Evolutionary conservation across 2,113 vertebrate species (phyloP).

Genomic region (Chaetura pelagica): DNA sequence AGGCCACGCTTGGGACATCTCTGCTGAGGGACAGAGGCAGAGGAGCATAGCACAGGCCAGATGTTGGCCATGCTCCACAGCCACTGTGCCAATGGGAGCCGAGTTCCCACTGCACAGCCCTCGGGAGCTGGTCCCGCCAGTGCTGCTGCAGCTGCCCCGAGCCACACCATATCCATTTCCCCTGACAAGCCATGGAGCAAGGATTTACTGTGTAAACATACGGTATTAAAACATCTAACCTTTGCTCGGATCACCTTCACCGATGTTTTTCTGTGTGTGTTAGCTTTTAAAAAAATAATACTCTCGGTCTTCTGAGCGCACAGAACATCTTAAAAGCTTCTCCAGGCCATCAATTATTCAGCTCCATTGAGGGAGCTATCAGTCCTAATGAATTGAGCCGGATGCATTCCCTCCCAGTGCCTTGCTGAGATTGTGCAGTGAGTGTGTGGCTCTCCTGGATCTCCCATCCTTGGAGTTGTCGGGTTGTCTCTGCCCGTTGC

Average conservation of each 20-base stretch:
- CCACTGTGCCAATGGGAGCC: background rate
- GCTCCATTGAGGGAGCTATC: conserved; percentile 80
- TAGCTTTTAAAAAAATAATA: conserved; percentile 77
- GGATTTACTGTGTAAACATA: conserved; percentile 76
- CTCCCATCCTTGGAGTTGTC: conserved; percentile 9
- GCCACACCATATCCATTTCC: conserved; percentile 67
- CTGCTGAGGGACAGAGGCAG: background rate
- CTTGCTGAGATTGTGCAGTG: conserved; percentile 66
- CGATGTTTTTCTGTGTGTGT: conserved; percentile 69
- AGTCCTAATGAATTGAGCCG: conserved; percentile 82
- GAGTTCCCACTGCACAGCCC: background rate
- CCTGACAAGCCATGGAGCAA: conserved; percentile 51
- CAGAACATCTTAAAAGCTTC: conserved; percentile 79
- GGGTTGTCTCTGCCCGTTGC: background rate
- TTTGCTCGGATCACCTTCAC: conserved; percentile 71
- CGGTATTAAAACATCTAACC: conserved; percentile 77
- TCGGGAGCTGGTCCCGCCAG: background rate
- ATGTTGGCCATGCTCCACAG: background rate
- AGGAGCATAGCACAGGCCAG: rapidly evolving
- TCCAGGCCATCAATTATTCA: conserved; percentile 84
- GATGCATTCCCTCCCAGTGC: conserved; percentile 71
- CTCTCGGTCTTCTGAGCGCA: conserved; percentile 45
- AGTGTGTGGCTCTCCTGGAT: background rate
- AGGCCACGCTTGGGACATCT: rapidly evolving
- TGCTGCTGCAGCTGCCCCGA: background rate